phyloP scores from a whole-genome alignment of 2,797 vertebrate genomes.

The Enteromius anoplus region DNA sequence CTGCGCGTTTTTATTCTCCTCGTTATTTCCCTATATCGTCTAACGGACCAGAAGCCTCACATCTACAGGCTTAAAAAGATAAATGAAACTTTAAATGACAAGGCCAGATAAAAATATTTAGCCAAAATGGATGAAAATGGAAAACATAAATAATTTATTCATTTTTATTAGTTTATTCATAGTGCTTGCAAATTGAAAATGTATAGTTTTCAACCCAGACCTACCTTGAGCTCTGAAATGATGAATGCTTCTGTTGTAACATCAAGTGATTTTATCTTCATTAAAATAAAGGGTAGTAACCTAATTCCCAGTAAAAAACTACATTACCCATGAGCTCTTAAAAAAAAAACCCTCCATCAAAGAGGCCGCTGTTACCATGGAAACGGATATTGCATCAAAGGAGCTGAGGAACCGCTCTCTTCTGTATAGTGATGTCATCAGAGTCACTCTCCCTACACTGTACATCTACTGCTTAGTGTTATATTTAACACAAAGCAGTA shows the following conservation, averaged over 20 bases:
- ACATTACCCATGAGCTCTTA: conserved; percentile 15
- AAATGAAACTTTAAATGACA: neutral
- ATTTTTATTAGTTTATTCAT: neutral
- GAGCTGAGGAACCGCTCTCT: neutral
- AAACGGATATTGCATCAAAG: neutral
- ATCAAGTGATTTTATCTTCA: neutral
- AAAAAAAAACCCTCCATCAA: too few relatives aligned
- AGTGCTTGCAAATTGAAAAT: neutral
- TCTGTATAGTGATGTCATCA: neutral
- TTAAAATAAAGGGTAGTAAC: neutral
- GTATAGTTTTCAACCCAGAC: neutral
- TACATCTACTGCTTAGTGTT: neutral
- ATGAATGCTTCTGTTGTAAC: neutral
- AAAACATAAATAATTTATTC: neutral
- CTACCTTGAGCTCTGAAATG: neutral
- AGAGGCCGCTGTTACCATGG: neutral
- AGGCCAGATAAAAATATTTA: neutral
- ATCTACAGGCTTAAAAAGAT: too few relatives aligned
- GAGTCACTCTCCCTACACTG: neutral
- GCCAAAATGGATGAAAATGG: too few relatives aligned
- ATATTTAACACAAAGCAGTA: too few relatives aligned
- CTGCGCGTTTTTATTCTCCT: too few relatives aligned
- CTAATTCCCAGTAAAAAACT: conserved; percentile 2
- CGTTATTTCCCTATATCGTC: too few relatives aligned
- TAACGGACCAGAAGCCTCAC: too few relatives aligned